phyloP scores from a whole-genome alignment of 1,140 invertebrate species.

The Megalopta genalis region DNA sequence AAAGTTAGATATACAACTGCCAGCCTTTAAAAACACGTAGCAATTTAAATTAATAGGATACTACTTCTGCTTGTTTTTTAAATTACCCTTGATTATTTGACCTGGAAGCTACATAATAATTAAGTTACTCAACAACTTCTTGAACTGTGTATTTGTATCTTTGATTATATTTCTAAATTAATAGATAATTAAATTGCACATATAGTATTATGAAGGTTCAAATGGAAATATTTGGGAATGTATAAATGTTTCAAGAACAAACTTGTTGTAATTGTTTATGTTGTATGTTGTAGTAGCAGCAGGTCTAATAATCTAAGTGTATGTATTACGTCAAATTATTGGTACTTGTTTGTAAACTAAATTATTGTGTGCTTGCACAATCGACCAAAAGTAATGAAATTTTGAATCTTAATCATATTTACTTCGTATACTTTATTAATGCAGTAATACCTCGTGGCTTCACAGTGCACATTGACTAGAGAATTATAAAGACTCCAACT shows the following conservation, averaged over 20 bases:
- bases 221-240: not conserved
- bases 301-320: not conserved
- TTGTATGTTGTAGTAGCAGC: not conserved
- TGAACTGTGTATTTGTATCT: not conserved
- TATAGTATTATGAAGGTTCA: not conserved
- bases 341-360: no score
- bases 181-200: not conserved
- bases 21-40: slow-evolving; percentile 17
- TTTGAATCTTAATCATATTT: not conserved
- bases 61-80: not conserved
- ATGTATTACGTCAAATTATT: not conserved
- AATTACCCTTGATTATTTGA: not conserved
- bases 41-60: slow-evolving; percentile 1
- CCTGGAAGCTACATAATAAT: not conserved
- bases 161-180: not conserved
- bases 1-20: not conserved
- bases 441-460: slow-evolving; percentile 61
- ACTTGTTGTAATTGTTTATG: not conserved
- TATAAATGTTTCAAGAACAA: not conserved
- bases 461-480: slow-evolving; percentile 73
- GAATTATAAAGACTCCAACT: slow-evolving; percentile 62
- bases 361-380: not conserved
- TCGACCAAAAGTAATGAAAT: not conserved
- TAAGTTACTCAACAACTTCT: not conserved
- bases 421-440: slow-evolving; percentile 31